These are phyloP conservation scores for Perizoma flavofasciatum DNA, from an alignment of 2,888 invertebrate genomes.

Conservation along the genomic window DNA sequence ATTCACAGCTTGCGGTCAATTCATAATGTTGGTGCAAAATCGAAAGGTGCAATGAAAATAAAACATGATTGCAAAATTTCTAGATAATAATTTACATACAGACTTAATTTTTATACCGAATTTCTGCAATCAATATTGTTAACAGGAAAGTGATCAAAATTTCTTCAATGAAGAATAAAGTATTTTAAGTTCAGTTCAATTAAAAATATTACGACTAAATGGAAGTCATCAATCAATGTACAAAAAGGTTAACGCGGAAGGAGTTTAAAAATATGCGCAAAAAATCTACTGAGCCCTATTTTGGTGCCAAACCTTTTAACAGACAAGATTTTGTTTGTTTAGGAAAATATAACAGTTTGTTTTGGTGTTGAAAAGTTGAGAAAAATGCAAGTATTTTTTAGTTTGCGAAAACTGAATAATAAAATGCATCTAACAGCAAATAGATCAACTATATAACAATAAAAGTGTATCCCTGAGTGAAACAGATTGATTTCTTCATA, in stretches of 20 bases:
- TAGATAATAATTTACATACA: slow-evolving; percentile 1
- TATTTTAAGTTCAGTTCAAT: slow-evolving; percentile 48
- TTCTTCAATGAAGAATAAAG: slow-evolving; percentile 53
- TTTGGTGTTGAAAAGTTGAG: slow-evolving; percentile 4
- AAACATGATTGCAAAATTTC: slow-evolving; percentile 15
- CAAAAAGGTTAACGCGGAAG: slow-evolving; percentile 60
- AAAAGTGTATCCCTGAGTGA: slow-evolving; percentile 55
- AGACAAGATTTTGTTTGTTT: slow-evolving; percentile 40
- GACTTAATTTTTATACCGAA: background rate
- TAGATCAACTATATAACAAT: slow-evolving; percentile 58
- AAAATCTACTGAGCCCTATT: slow-evolving; percentile 55
- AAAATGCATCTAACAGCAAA: slow-evolving; percentile 33
- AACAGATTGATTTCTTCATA: slow-evolving; percentile 62
- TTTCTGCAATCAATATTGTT: slow-evolving; percentile 24
- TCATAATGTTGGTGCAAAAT: slow-evolving; percentile 22
- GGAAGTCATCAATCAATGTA: slow-evolving; percentile 65
- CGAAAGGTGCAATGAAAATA: slow-evolving; percentile 32
- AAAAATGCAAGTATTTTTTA: slow-evolving; percentile 20
- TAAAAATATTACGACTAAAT: slow-evolving; percentile 53
- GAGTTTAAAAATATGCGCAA: slow-evolving; percentile 59
- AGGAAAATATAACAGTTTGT: slow-evolving; percentile 36
- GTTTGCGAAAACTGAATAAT: slow-evolving; percentile 28
- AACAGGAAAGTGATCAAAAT: slow-evolving; percentile 38
- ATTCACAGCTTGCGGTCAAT: slow-evolving; percentile 15
- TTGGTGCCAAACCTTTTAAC: slow-evolving; percentile 50